These are phyloP conservation scores for Sebastolobus alascanus DNA, from an alignment of 2,797 vertebrate genomes.

Conservation along the genomic window DNA sequence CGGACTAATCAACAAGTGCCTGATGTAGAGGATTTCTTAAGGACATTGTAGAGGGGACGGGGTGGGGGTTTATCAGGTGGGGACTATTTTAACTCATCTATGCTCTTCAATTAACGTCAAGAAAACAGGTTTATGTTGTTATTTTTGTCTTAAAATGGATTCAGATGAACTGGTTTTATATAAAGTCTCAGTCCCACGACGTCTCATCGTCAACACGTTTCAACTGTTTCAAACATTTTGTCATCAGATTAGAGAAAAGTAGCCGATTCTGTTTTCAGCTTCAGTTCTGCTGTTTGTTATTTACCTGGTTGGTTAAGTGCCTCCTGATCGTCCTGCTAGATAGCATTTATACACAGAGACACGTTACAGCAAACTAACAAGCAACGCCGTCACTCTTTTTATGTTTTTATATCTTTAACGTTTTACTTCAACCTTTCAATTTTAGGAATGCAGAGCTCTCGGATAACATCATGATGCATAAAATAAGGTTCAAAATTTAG, in stretches of 20 bases:
- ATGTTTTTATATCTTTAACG: neutral
- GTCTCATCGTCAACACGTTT: neutral
- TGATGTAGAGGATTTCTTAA: slow-evolving; percentile 72
- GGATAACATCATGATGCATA: rapidly evolving
- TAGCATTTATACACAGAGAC: neutral
- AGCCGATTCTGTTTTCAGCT: neutral
- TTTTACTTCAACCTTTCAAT: neutral
- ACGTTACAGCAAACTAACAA: neutral
- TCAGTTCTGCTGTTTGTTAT: neutral
- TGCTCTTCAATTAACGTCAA: slow-evolving; percentile 44
- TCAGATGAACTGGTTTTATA: neutral
- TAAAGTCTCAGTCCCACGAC: neutral
- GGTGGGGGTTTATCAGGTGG: slow-evolving; percentile 14
- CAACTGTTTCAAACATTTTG: neutral
- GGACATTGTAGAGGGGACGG: slow-evolving; percentile 49
- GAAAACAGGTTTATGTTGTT: slow-evolving; percentile 19
- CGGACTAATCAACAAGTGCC: slow-evolving; percentile 80
- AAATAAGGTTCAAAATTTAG: neutral
- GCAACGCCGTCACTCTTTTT: neutral
- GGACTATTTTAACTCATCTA: slow-evolving; percentile 57
- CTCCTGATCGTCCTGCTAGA: slow-evolving; percentile 21
- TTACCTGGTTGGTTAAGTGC: slow-evolving; percentile 56
- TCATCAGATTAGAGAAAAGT: neutral
- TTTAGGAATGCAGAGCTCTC: neutral
- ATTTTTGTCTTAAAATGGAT: neutral